These are phyloP conservation scores for Rhabdomys dilectus DNA, from an alignment of 2,113 vertebrate genomes.

Conservation along the genomic window DNA sequence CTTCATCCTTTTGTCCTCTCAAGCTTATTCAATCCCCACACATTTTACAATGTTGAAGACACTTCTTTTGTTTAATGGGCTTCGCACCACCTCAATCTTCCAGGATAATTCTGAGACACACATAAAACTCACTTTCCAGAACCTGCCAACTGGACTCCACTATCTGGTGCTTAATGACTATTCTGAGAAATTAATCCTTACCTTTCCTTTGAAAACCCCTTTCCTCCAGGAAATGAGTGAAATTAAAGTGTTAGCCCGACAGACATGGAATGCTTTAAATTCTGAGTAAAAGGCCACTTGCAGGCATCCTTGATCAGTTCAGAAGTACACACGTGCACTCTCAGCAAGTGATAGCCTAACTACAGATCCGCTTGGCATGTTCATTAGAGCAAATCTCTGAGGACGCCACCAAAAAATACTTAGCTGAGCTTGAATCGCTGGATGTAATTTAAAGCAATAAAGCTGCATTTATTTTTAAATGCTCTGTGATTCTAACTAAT, in stretches of 20 bases:
- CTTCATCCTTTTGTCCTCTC: not conserved
- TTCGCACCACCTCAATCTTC: not conserved
- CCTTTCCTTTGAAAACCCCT: conserved; percentile 41
- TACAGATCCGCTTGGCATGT: conserved; percentile 70
- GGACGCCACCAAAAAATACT: conserved; percentile 74
- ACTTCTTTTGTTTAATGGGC: not conserved
- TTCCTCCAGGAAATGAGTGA: conserved; percentile 33
- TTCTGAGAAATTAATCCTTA: conserved; percentile 54
- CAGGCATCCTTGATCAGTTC: conserved; percentile 48
- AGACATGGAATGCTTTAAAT: conserved; percentile 56
- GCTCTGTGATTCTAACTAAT: conserved; percentile 73
- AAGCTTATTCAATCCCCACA: not conserved
- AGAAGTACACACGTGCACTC: conserved; percentile 28
- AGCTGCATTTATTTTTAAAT: conserved; percentile 78
- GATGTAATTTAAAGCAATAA: conserved; percentile 76
- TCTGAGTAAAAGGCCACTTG: conserved; percentile 46
- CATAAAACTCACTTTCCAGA: not conserved
- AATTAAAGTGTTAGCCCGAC: conserved; percentile 47
- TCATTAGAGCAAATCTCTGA: conserved; percentile 74
- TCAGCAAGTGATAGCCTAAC: conserved; percentile 68
- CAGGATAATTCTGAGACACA: conserved; percentile 40
- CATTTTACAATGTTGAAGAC: not conserved
- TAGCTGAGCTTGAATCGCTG: conserved; percentile 63
- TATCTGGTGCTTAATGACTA: not conserved
- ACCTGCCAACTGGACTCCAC: not conserved